phyloP scores from a whole-genome alignment of 2,888 invertebrate genomes.

The Trichogramma evanescens region DNA sequence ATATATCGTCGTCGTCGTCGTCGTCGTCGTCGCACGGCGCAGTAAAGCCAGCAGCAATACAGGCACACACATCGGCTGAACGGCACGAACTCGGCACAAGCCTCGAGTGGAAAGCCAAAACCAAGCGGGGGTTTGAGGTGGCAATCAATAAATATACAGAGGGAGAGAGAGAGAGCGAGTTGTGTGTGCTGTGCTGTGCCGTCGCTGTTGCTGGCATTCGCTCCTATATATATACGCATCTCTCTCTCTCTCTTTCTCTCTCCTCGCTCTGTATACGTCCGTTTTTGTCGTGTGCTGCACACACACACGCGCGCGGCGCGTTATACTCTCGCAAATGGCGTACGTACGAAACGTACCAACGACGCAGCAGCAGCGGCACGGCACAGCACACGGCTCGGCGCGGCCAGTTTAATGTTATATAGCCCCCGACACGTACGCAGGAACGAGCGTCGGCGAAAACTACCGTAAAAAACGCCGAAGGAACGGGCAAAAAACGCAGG shows the following conservation, averaged over 20 bases:
- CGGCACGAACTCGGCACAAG: no score
- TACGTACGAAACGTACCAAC: no score
- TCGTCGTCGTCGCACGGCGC: background rate
- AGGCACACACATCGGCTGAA: background rate
- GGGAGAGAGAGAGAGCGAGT: no score
- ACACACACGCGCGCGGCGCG: no score
- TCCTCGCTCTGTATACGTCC: slow-evolving; percentile 5
- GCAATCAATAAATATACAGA: background rate
- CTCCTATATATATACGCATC: background rate
- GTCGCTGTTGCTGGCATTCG: no score
- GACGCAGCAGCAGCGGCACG: slow-evolving; percentile 36
- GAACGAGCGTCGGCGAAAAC: background rate
- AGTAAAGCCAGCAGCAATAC: no score
- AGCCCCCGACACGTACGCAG: no score
- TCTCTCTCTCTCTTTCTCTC: slow-evolving; percentile 11
- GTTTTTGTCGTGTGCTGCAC: no score
- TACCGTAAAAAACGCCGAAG: background rate
- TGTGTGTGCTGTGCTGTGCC: no score
- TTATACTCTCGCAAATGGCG: no score
- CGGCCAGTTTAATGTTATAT: no score
- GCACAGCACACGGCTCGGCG: slow-evolving; percentile 33
- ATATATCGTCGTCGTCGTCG: slow-evolving; percentile 1
- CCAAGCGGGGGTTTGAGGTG: background rate
- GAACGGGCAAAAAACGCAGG: background rate
- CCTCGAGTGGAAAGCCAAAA: no score